Conservation (phyloP, 2,888 invertebrate genomes). For the Papilio gigon region DNA sequence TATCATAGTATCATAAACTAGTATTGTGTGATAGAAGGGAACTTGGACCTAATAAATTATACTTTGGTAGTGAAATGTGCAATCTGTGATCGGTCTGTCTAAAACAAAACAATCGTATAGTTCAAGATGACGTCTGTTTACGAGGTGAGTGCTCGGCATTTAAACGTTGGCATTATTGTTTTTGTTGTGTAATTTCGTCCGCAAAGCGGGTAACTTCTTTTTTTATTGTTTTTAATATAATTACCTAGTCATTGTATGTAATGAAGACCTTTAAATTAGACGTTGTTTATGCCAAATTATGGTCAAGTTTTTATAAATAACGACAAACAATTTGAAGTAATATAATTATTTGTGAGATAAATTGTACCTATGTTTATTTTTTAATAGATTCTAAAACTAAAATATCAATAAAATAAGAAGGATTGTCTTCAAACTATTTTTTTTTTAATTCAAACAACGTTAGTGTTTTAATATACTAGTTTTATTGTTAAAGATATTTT, state of each 20-base stretch:
- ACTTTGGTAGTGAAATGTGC: slow-evolving; percentile 63
- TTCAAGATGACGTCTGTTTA: slow-evolving; percentile 75
- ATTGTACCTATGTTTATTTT: neutral
- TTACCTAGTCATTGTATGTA: neutral
- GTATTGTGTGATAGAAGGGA: neutral
- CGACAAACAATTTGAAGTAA: neutral
- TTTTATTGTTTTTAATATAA: slow-evolving; percentile 44
- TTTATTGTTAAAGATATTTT: neutral
- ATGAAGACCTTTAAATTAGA: slow-evolving; percentile 4
- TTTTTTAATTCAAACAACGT: neutral
- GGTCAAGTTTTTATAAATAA: neutral
- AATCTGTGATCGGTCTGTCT: slow-evolving; percentile 63
- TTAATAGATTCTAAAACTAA: too few relatives aligned
- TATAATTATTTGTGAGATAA: neutral
- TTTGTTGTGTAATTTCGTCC: slow-evolving; percentile 70
- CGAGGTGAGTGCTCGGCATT: slow-evolving; percentile 80
- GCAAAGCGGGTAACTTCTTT: slow-evolving; percentile 53
- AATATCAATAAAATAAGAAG: too few relatives aligned
- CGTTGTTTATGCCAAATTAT: neutral
- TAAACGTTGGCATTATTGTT: slow-evolving; percentile 70
- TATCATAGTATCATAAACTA: neutral
- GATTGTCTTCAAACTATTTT: too few relatives aligned
- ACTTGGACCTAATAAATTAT: neutral
- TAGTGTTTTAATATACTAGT: neutral
- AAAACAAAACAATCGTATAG: slow-evolving; percentile 61